Conservation (phyloP, 1,140 invertebrate genomes). For the Drosophila micromelanica region DNA sequence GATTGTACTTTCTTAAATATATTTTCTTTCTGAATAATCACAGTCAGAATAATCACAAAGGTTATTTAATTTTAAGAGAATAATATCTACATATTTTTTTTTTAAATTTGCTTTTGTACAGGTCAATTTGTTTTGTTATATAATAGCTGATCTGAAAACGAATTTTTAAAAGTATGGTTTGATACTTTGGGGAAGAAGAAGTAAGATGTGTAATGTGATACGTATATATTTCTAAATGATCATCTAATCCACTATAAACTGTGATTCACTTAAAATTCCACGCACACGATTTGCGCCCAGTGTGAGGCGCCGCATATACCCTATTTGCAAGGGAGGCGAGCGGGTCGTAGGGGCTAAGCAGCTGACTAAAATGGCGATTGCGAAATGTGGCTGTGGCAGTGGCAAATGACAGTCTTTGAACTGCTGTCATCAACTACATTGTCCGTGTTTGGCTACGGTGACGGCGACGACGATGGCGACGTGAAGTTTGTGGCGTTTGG, state of each 20-base stretch:
- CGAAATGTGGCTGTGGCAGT: constrained; percentile 38
- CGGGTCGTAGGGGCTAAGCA: constrained; percentile 19
- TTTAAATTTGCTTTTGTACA: too few species aligned
- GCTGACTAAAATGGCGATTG: constrained; percentile 34
- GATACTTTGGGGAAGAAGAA: not conserved
- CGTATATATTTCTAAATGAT: constrained; percentile 13
- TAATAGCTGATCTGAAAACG: too few species aligned
- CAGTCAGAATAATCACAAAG: too few species aligned
- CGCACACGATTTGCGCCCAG: constrained; percentile 29
- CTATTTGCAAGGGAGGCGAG: not conserved
- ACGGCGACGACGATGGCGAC: constrained; percentile 3
- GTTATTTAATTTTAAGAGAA: too few species aligned
- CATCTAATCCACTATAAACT: constrained; percentile 27
- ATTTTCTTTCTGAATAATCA: too few species aligned
- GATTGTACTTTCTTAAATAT: too few species aligned
- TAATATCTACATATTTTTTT: too few species aligned
- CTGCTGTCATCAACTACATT: constrained; percentile 79
- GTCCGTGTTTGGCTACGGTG: constrained; percentile 63
- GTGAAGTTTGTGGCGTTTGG: not conserved
- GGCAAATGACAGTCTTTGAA: constrained; percentile 78
- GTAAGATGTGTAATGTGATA: not conserved
- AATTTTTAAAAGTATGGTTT: not conserved
- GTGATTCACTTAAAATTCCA: constrained; percentile 32
- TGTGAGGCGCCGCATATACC: constrained; percentile 19
- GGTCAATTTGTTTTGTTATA: too few species aligned